Conservation (phyloP, 2,113 vertebrate species). For the Semicossyphus pulcher region DNA sequence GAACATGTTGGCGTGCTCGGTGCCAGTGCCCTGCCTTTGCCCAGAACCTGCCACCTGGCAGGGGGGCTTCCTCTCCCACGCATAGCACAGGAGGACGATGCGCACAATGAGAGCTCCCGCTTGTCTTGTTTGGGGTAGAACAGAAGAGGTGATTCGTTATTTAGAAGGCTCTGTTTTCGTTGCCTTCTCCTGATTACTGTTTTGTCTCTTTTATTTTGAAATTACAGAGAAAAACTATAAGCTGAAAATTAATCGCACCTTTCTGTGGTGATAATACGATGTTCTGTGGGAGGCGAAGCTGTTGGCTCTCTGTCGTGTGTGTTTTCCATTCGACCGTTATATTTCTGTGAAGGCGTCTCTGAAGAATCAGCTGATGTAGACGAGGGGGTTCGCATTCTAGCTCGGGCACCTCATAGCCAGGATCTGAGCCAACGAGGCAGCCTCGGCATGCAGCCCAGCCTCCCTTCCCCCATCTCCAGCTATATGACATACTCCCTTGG, state of each 20-base stretch:
- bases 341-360: constrained; percentile 38
- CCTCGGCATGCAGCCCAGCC: constrained; percentile 51
- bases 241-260: constrained; percentile 12
- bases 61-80: constrained; percentile 65
- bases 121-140: constrained; percentile 41
- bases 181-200: constrained; percentile 10
- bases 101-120: constrained; percentile 41
- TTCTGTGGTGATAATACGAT: too few relatives aligned
- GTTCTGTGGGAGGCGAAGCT: constrained; percentile 54
- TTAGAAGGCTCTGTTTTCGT: not conserved
- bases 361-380: constrained; percentile 72
- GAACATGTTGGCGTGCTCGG: constrained; percentile 56
- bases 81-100: constrained; percentile 52
- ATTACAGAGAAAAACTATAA: constrained; percentile 7
- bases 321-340: constrained; percentile 43
- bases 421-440: constrained; percentile 69
- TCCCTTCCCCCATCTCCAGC: constrained; percentile 45
- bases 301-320: constrained; percentile 31
- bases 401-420: constrained; percentile 69
- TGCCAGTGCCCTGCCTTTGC: constrained; percentile 73
- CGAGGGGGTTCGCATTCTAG: constrained; percentile 68
- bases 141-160: constrained; percentile 36
- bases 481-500: constrained; percentile 68
- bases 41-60: constrained; percentile 77
- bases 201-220: not conserved